A percentile compares a stretch with the other conserved stretches of the same genome.
Evolutionary conservation across 2,113 vertebrate species (phyloP).

Genomic region (Prionailurus viverrinus): DNA sequence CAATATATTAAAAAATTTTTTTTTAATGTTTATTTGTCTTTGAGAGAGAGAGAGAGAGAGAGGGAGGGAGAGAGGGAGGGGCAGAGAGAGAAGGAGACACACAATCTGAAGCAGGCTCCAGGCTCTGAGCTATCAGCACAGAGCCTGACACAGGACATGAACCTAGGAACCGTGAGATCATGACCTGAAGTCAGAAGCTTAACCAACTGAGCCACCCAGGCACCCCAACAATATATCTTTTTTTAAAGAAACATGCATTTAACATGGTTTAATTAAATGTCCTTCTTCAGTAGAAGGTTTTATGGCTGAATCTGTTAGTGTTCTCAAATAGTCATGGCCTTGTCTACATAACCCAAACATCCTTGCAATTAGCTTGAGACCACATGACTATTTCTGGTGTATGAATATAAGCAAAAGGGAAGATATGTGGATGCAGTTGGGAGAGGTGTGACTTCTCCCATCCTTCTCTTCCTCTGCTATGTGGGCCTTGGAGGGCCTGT

Average conservation of each 20-base stretch:
- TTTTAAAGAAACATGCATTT: background rate
- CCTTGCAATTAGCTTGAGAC: background rate
- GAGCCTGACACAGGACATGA: no score
- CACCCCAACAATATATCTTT: no score
- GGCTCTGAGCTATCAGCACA: no score
- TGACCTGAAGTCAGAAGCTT: no score
- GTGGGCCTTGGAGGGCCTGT: background rate
- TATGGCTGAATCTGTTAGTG: background rate
- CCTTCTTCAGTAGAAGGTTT: background rate
- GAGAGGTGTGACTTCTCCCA: background rate
- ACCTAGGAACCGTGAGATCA: no score
- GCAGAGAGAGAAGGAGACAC: no score
- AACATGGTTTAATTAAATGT: background rate
- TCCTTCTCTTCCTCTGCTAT: background rate
- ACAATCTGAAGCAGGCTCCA: no score
- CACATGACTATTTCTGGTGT: background rate
- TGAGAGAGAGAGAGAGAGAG: no score
- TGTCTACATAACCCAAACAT: background rate
- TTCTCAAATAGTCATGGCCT: background rate
- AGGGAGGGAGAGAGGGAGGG: no score
- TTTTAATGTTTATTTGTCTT: no score
- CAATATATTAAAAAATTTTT: background rate
- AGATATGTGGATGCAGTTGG: no score
- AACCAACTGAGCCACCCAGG: no score
- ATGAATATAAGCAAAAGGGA: background rate